Evolutionary conservation across 1,140 invertebrate species (phyloP).

Genomic region (roundworm (Caenorhabditis elegans)): WBcel235 BX284603.4:7628001-7628500

Average conservation of each 20-base stretch:
- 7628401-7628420: constrained; percentile 53
- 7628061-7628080: no score
- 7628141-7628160: constrained; percentile 48
- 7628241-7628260: constrained; percentile 47
- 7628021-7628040: no score
- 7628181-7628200: constrained; percentile 57
- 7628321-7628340: constrained; percentile 43
- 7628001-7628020: no score
- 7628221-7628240: constrained; percentile 46
- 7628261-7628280: constrained; percentile 58
- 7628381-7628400: constrained; percentile 57
- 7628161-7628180: constrained; percentile 55
- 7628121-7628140: constrained; percentile 58
- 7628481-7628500: constrained; percentile 56
- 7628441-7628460: constrained; percentile 54
- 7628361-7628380: constrained; percentile 53
- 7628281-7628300: constrained; percentile 53
- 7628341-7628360: not conserved
- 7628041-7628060: no score
- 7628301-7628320: constrained; percentile 50
- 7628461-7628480: constrained; percentile 51
- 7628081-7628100: constrained; percentile 54
- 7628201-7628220: constrained; percentile 59
- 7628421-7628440: constrained; percentile 54
- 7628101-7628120: constrained; percentile 50